These are phyloP conservation scores for Corythornis vintsioides DNA, from an alignment of 2,113 vertebrate species.

Conservation along the genomic window DNA sequence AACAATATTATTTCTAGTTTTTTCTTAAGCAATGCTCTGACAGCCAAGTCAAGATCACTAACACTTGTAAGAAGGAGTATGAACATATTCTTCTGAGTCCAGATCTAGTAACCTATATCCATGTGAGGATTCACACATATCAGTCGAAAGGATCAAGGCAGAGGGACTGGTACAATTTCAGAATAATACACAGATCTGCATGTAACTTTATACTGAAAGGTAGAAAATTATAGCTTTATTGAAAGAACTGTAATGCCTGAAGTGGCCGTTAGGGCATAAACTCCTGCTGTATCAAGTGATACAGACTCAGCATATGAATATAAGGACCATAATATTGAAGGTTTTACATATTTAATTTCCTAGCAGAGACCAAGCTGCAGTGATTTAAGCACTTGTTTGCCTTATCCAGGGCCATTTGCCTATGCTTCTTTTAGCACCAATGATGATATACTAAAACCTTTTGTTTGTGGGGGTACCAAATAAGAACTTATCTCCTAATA, in stretches of 20 bases:
- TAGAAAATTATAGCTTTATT: conserved; percentile 1
- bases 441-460: conserved; percentile 55
- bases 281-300: conserved; percentile 7
- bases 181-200: background rate
- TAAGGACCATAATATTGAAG: conserved; percentile 25
- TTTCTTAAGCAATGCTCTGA: background rate
- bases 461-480: conserved; percentile 56
- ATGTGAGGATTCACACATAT: background rate
- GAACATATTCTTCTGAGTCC: background rate
- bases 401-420: conserved; percentile 42
- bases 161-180: background rate
- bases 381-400: conserved; percentile 50
- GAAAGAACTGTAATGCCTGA: background rate
- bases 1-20: background rate
- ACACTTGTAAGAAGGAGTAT: background rate
- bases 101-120: background rate
- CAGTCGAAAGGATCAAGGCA: background rate
- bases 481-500: conserved; percentile 68
- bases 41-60: background rate
- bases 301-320: conserved; percentile 14
- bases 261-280: conserved; percentile 18
- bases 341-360: conserved; percentile 65
- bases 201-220: background rate
- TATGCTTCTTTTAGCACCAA: conserved; percentile 47
- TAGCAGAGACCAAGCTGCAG: conserved; percentile 9